Percentiles rank a stretch among this genome's conserved stretches.
phyloP scores from a whole-genome alignment of 2,113 vertebrate genomes.

The Trachemys scripta region DNA sequence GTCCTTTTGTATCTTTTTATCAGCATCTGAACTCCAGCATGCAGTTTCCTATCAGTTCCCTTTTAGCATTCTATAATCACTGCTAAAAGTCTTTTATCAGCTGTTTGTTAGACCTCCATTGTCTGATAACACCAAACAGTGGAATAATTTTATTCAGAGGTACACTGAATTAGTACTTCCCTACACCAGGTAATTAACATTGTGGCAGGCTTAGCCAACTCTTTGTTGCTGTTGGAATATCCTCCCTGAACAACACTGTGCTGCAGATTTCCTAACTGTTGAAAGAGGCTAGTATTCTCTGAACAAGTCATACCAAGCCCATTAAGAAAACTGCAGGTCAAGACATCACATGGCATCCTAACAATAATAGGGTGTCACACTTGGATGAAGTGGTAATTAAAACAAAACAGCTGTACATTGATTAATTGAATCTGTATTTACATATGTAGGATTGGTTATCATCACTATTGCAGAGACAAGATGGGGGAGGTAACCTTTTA shows the following conservation, averaged over 20 bases:
- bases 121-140: background rate
- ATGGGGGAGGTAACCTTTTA: background rate
- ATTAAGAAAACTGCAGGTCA: background rate
- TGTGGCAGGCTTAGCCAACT: background rate
- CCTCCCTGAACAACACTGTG: background rate
- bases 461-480: background rate
- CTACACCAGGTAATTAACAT: background rate
- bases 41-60: background rate
- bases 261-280: background rate
- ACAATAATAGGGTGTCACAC: background rate
- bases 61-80: background rate
- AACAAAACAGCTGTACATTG: background rate
- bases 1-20: background rate
- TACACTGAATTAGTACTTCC: background rate
- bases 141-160: background rate
- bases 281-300: background rate
- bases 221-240: background rate
- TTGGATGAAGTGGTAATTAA: background rate
- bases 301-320: rapidly evolving
- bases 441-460: background rate
- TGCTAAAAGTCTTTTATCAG: background rate
- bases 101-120: background rate
- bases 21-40: background rate
- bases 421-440: background rate
- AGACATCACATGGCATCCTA: background rate